Conservation (phyloP, 1,140 invertebrate genomes). For the Phymorhynchus buccinoides region DNA sequence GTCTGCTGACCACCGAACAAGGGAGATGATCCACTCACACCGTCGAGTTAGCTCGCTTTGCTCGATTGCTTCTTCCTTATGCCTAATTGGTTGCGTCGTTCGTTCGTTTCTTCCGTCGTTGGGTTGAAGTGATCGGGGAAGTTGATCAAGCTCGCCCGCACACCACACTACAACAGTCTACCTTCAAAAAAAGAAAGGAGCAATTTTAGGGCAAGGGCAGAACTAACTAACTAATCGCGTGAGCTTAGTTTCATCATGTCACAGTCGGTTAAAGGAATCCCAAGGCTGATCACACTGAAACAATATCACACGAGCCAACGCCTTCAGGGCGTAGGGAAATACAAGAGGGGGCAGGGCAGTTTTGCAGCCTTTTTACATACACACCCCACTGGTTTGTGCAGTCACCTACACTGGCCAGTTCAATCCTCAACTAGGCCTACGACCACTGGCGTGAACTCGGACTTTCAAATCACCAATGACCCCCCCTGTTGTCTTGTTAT, state of each 20-base stretch:
- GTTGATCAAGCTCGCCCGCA: slow-evolving; percentile 7
- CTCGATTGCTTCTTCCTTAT: slow-evolving; percentile 3
- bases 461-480: too few relatives aligned
- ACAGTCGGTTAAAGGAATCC: not conserved
- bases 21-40: slow-evolving; percentile 10
- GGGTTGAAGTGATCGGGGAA: not conserved
- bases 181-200: not conserved
- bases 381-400: too few relatives aligned
- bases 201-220: not conserved
- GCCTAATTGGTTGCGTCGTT: slow-evolving; percentile 24
- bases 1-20: not conserved
- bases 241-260: not conserved
- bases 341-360: not conserved
- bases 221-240: not conserved
- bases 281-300: not conserved
- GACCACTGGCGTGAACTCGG: too few relatives aligned
- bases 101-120: too few relatives aligned
- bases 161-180: not conserved
- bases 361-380: not conserved
- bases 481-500: not conserved
- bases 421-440: too few relatives aligned
- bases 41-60: not conserved
- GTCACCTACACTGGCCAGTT: too few relatives aligned
- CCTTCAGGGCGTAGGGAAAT: too few relatives aligned
- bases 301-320: not conserved